A percentile compares a stretch with the other conserved stretches of the same genome.
Evolutionary conservation across 2,113 vertebrate genomes (phyloP).

Genomic region (Strigops habroptila): DNA sequence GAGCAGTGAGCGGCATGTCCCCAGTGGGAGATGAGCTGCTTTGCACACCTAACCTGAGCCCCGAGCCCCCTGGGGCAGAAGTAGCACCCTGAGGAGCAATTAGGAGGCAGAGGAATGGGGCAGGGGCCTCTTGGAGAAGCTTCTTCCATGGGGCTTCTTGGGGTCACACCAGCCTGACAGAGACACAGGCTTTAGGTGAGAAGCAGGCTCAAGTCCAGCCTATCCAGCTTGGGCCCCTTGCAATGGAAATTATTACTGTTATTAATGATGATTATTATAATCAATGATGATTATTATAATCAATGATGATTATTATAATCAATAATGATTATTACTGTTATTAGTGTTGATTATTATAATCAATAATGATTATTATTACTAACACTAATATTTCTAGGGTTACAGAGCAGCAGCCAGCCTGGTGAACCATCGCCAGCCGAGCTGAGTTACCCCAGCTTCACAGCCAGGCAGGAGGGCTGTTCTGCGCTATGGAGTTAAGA

Average conservation of each 20-base stretch:
- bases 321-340: neutral
- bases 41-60: neutral
- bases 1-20: fast-evolving
- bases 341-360: neutral
- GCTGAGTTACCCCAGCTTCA: neutral
- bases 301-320: neutral
- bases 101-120: neutral
- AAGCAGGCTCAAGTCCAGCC: neutral
- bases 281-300: no score
- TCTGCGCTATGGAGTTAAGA: neutral
- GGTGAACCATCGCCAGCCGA: fast-evolving
- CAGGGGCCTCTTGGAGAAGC: neutral
- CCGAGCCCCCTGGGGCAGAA: neutral
- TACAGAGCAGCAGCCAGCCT: neutral
- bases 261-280: neutral
- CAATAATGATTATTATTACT: neutral
- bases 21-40: neutral
- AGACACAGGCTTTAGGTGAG: neutral
- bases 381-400: neutral
- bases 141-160: neutral
- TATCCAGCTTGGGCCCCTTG: neutral
- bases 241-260: neutral
- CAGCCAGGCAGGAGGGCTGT: neutral
- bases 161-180: neutral
- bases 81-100: neutral